A percentile compares a stretch with the other conserved stretches of the same genome.
These are phyloP conservation scores for Holacanthus passer DNA, from an alignment of 2,113 vertebrate species.

Conservation along the genomic window DNA sequence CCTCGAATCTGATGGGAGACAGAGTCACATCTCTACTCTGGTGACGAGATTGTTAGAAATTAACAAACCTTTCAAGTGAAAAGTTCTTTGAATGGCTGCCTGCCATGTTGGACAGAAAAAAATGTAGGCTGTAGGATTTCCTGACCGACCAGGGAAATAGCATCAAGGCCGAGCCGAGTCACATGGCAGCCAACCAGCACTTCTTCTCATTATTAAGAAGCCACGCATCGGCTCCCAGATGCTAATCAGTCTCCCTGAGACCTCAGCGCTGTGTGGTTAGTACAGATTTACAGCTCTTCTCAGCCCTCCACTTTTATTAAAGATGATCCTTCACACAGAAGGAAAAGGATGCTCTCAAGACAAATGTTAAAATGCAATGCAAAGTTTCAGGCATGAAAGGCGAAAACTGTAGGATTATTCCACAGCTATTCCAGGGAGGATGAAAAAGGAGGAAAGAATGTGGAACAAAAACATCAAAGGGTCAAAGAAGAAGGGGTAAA, in stretches of 20 bases:
- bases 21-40: constrained; percentile 66
- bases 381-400: constrained; percentile 94
- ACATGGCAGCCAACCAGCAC: constrained; percentile 85
- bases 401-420: constrained; percentile 90
- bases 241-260: constrained; percentile 99
- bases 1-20: constrained; percentile 23
- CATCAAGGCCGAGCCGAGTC: constrained; percentile 89
- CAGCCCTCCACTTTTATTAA: constrained; percentile 92
- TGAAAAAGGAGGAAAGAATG: constrained; percentile 83
- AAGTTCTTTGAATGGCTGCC: constrained; percentile 85
- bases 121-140: constrained; percentile 90
- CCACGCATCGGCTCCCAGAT: constrained; percentile 84
- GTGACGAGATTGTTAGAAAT: constrained; percentile 88
- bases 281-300: constrained; percentile 92
- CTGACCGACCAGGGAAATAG: constrained; percentile 89
- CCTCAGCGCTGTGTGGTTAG: constrained; percentile 92
- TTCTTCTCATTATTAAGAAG: constrained; percentile 93
- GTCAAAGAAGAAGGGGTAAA: constrained; percentile 74
- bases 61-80: constrained; percentile 89
- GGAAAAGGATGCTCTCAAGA: constrained; percentile 90
- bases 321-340: constrained; percentile 94
- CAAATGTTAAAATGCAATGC: constrained; percentile 97
- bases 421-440: constrained; percentile 87
- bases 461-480: constrained; percentile 95
- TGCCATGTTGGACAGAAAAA: constrained; percentile 82